phyloP scores from a whole-genome alignment of 2,888 invertebrate genomes.

The Cloeon dipterum region DNA sequence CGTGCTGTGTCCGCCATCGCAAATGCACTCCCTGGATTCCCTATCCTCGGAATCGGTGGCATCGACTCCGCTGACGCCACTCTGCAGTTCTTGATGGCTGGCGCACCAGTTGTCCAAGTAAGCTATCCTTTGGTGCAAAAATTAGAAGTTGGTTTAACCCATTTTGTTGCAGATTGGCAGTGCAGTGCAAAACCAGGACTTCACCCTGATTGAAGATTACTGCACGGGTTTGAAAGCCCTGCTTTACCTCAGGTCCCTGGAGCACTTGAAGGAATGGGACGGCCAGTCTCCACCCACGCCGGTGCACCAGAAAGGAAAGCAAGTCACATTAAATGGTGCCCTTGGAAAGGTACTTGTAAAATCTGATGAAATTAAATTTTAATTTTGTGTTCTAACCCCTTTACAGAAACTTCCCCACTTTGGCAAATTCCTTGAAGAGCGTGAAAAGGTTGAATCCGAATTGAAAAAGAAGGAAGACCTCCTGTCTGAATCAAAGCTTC shows the following conservation, averaged over 20 bases:
- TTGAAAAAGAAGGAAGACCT: slow-evolving; percentile 20
- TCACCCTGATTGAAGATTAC: slow-evolving; percentile 90
- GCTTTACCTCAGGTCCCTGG: slow-evolving; percentile 52
- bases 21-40: slow-evolving; percentile 60
- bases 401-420: slow-evolving; percentile 66
- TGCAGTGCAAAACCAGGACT: slow-evolving; percentile 96
- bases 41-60: slow-evolving; percentile 90
- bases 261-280: slow-evolving; percentile 44
- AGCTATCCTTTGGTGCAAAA: not conserved
- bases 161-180: slow-evolving; percentile 51
- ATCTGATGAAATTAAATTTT: not conserved
- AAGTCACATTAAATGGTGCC: slow-evolving; percentile 39
- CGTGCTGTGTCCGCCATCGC: slow-evolving; percentile 78
- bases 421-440: slow-evolving; percentile 54
- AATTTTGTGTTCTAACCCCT: too few relatives aligned
- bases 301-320: slow-evolving; percentile 86
- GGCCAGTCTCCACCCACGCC: slow-evolving; percentile 83
- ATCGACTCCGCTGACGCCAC: slow-evolving; percentile 91
- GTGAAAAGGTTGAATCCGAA: slow-evolving; percentile 34
- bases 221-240: slow-evolving; percentile 68
- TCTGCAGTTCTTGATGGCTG: slow-evolving; percentile 83
- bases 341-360: slow-evolving; percentile 35
- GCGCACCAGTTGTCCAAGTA: slow-evolving; percentile 80
- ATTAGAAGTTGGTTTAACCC: not conserved
- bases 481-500: slow-evolving; percentile 22